phyloP scores from a whole-genome alignment of 2,797 vertebrate species.

The Hybognathus amarus region DNA sequence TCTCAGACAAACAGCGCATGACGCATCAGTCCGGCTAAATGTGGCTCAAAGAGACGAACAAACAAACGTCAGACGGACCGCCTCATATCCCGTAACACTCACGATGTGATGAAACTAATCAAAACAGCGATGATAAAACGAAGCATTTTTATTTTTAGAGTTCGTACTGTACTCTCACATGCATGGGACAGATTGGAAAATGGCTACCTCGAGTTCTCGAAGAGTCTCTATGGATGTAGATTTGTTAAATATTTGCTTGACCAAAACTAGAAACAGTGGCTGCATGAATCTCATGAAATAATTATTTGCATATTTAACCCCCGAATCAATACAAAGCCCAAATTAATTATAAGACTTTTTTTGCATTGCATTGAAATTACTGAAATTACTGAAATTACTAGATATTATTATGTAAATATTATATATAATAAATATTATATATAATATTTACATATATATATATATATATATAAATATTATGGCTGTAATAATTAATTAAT shows the following conservation, averaged over 20 bases:
- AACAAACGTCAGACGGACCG: neutral
- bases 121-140: constrained; percentile 30
- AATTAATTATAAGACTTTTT: neutral
- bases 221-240: constrained; percentile 66
- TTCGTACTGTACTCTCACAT: no score
- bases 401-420: no score
- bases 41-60: constrained; percentile 4
- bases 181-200: constrained; percentile 67
- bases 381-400: no score
- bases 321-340: neutral
- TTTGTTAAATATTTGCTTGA: constrained; percentile 66
- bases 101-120: neutral
- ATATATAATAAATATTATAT: no score
- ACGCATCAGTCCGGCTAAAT: constrained; percentile 11
- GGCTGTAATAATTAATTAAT: no score
- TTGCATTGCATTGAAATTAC: neutral
- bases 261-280: constrained; percentile 61
- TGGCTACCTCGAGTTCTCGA: constrained; percentile 74
- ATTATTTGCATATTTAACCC: neutral
- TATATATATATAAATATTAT: neutral
- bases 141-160: neutral
- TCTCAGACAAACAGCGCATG: constrained; percentile 63
- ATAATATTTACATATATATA: no score
- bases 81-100: neutral
- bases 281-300: constrained; percentile 29